phyloP scores from a whole-genome alignment of 2,113 vertebrate species.

The Mus musculus region DNA sequence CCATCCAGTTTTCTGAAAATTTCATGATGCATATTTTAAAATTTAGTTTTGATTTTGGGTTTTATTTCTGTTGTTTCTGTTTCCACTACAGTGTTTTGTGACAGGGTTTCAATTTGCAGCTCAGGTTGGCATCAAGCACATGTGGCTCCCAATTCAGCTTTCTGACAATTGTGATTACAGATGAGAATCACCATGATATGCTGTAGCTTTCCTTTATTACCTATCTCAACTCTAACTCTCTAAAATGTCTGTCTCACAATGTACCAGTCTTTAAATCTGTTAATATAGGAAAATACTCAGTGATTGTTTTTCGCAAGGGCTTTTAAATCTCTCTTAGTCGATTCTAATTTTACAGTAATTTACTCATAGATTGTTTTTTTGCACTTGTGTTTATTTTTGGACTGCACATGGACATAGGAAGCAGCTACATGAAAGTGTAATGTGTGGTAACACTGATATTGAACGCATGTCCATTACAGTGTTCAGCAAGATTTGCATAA shows the following conservation, averaged over 20 bases:
- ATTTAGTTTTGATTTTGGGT: background rate
- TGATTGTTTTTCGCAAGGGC: background rate
- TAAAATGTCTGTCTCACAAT: background rate
- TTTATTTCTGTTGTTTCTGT: background rate
- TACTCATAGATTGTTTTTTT: background rate
- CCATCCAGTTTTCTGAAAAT: background rate
- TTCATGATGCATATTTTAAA: background rate
- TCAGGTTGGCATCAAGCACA: too few species aligned
- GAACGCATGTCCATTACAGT: background rate
- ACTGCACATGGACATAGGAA: background rate
- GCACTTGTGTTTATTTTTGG: background rate
- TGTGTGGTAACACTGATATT: background rate
- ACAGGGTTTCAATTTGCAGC: background rate
- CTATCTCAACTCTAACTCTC: background rate
- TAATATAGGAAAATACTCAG: background rate
- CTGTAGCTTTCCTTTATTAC: background rate
- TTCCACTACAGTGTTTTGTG: background rate
- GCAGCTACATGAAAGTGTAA: background rate
- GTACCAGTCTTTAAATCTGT: background rate
- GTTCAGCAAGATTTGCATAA: constrained; percentile 7
- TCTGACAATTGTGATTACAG: background rate
- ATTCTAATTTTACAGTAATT: background rate
- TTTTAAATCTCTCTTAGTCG: background rate
- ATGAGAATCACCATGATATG: too few species aligned
- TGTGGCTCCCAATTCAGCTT: background rate